These are phyloP conservation scores for Columba guinea DNA, from an alignment of 2,797 vertebrate genomes.

Conservation along the genomic window DNA sequence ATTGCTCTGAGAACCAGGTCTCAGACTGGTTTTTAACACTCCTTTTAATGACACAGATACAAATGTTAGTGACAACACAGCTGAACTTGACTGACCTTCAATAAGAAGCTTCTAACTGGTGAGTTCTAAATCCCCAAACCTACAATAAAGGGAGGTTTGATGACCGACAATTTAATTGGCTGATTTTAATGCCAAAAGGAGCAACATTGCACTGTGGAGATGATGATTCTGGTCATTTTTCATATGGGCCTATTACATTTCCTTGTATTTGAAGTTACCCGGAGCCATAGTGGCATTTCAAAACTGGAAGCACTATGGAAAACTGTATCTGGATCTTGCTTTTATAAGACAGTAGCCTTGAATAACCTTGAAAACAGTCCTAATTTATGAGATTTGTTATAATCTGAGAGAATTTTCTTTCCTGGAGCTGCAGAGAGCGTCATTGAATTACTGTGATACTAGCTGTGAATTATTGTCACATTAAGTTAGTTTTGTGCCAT, in stretches of 20 bases:
- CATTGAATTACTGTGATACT: neutral
- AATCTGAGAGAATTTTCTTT: neutral
- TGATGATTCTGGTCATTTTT: neutral
- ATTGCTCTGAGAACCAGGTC: neutral
- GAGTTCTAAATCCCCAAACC: neutral
- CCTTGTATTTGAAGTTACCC: neutral
- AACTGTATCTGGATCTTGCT: neutral
- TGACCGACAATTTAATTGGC: neutral
- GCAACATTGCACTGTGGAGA: neutral
- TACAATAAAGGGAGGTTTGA: neutral
- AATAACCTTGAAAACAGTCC: neutral
- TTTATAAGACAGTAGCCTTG: neutral
- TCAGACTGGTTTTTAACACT: neutral
- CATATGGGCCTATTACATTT: neutral
- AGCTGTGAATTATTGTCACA: slow-evolving; percentile 11
- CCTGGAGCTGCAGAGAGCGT: neutral
- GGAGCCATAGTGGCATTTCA: neutral
- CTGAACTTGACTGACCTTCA: neutral
- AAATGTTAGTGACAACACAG: neutral
- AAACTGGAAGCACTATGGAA: neutral
- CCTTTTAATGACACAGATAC: neutral
- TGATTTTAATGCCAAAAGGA: neutral
- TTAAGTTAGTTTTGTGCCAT: neutral
- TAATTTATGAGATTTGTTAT: neutral
- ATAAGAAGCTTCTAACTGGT: neutral